Conservation (phyloP, 2,888 invertebrate genomes). For the Cetonia aurata region DNA sequence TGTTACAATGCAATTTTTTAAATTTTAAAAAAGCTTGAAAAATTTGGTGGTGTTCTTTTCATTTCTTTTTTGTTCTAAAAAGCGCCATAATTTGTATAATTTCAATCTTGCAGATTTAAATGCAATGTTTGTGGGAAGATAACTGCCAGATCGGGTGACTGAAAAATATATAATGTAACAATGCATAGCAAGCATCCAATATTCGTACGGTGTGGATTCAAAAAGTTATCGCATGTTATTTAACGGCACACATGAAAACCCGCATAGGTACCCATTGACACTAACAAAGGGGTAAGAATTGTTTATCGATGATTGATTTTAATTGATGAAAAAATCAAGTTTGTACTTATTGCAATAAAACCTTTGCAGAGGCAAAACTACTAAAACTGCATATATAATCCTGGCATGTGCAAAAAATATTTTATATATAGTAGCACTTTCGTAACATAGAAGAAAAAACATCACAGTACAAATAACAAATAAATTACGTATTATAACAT, state of each 20-base stretch:
- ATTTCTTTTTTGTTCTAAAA: too few species aligned
- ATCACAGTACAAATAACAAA: slow-evolving; percentile 20
- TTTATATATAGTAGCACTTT: slow-evolving; percentile 26
- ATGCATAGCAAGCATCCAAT: too few species aligned
- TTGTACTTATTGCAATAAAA: slow-evolving; percentile 52
- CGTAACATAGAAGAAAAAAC: slow-evolving; percentile 1
- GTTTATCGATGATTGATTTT: slow-evolving; percentile 11
- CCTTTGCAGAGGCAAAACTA: slow-evolving; percentile 50
- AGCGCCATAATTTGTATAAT: too few species aligned
- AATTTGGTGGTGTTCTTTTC: too few species aligned
- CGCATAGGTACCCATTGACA: slow-evolving; percentile 56
- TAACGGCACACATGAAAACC: slow-evolving; percentile 59
- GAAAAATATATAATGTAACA: slow-evolving; percentile 58
- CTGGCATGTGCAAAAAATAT: slow-evolving; percentile 51
- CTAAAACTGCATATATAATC: slow-evolving; percentile 52
- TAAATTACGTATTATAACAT: not conserved
- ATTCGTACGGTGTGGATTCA: too few species aligned
- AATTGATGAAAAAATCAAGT: slow-evolving; percentile 54
- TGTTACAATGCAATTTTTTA: too few species aligned
- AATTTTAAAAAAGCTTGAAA: too few species aligned
- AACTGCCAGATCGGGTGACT: slow-evolving; percentile 59
- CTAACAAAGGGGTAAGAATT: not conserved
- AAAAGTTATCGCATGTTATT: slow-evolving; percentile 58
- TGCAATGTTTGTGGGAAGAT: slow-evolving; percentile 59
- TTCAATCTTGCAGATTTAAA: slow-evolving; percentile 54